These are phyloP conservation scores for Chrysogorgia sp. DNA, from an alignment of 92 coral and sea anemone genomes.

Conservation along the genomic window DNA sequence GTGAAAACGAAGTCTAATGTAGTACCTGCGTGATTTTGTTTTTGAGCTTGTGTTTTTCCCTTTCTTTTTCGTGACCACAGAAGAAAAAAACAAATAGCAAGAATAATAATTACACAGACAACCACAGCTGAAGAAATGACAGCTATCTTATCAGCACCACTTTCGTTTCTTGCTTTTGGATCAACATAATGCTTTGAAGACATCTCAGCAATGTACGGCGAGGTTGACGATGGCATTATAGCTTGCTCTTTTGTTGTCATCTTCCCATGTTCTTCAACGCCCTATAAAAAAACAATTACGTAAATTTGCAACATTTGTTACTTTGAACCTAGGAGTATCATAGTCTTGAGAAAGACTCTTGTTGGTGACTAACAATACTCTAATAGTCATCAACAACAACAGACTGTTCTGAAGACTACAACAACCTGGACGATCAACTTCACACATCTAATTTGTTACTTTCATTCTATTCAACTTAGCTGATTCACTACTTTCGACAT, in stretches of 20 bases:
- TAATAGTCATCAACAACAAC: too few species aligned
- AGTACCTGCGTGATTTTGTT: background rate
- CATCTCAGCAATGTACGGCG: background rate
- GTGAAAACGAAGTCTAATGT: background rate
- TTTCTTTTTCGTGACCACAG: conserved; percentile 12
- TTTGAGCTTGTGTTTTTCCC: background rate
- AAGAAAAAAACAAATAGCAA: background rate
- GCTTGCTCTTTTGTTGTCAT: background rate
- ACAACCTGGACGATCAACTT: too few species aligned
- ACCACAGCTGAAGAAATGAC: conserved; percentile 1
- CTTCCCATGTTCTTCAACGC: background rate
- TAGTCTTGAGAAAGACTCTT: too few species aligned
- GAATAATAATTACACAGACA: background rate
- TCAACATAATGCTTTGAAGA: background rate
- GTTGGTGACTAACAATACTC: too few species aligned
- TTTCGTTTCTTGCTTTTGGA: background rate
- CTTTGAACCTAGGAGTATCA: too few species aligned
- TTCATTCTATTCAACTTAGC: too few species aligned
- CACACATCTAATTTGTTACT: too few species aligned
- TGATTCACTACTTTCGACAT: too few species aligned
- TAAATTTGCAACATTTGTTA: too few species aligned
- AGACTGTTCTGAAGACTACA: too few species aligned
- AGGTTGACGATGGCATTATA: background rate
- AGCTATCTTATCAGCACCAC: conserved; percentile 7
- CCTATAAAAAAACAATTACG: too few species aligned